These are phyloP conservation scores for Globodera ellingtonae DNA, from an alignment of 1,140 invertebrate species.

Conservation along the genomic window DNA sequence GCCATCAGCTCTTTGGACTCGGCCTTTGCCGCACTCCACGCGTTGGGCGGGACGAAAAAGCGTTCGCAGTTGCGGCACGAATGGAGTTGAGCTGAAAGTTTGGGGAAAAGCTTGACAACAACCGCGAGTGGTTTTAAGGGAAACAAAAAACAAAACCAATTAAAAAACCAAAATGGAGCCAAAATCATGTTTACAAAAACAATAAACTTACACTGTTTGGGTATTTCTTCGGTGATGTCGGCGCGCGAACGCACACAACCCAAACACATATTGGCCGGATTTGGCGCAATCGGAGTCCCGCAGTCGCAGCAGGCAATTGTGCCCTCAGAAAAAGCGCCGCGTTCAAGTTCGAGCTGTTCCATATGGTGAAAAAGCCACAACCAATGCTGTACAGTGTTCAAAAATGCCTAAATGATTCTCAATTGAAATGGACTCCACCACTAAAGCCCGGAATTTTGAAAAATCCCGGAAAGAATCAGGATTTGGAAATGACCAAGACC, in stretches of 20 bases:
- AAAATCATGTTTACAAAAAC: not conserved
- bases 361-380: not conserved
- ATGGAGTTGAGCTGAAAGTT: constrained; percentile 68
- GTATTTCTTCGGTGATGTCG: constrained; percentile 93
- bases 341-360: constrained; percentile 29
- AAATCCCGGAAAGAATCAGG: no score
- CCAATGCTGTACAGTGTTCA: no score
- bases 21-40: constrained; percentile 84
- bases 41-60: constrained; percentile 87
- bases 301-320: constrained; percentile 70
- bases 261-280: constrained; percentile 96
- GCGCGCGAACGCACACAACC: constrained; percentile 84
- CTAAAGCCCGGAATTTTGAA: no score
- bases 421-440: no score
- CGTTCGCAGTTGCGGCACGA: constrained; percentile 69
- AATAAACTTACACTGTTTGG: constrained; percentile 75
- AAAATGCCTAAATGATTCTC: no score
- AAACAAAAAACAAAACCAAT: no score
- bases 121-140: no score
- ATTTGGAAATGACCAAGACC: no score
- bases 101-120: not conserved
- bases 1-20: constrained; percentile 90
- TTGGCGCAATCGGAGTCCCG: constrained; percentile 78
- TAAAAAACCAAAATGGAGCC: no score
- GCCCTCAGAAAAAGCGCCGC: constrained; percentile 71